Evolutionary conservation across 2,888 invertebrate genomes (phyloP), one percentile per base, ranked within the genome.

Genomic region (Podotricha telesiphe): DNA sequence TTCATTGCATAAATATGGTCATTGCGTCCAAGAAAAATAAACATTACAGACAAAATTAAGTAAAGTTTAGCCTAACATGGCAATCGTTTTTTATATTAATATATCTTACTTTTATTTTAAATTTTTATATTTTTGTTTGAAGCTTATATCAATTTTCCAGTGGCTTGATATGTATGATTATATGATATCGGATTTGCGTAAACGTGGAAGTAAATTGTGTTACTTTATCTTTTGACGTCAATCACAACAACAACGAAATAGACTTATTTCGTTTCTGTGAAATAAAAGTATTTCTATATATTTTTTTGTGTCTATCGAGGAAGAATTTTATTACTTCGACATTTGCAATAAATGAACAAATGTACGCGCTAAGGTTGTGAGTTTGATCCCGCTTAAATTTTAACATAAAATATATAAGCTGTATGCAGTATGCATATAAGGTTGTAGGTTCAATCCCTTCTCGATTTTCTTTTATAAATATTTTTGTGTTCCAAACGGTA

Each of bases 61-160:
- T 28, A 4, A 28, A 28, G 3, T 4, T 28, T n/a, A n/a, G n/a
- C n/a, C 28, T 4, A 28, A 8, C 17, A 47, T 47, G 17, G 8
- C 17, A 47, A 47, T 47, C 47, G 17, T 47, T 7, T 17, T 47
- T 47, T 17, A 42, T 42, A 42, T 11, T 13, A 42, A 7, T 3
- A 42, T 4, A 42, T 42, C 13, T 42, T 13, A 47, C 17, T 17
- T 8, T 55, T 55, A 34, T 55, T n/a, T 20, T 17, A 22, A 59
- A 20, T n/a, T n/a, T 19, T 59, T 22, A 59, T 45, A 28, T 45
- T 59, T 45, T 59, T 59, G 20, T 59, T 59, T 45, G 42, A 42
- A n/a, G 22, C n/a, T 20, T 42, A 45, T 59, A 42, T 22, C 42
- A 59, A 59, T 59, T 59, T 59, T 59, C 40, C 58, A 11, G 42